Evolutionary conservation across 2,888 invertebrate species (phyloP), one percentile per base, ranked within the genome.

Genomic region (Andrena praecox): DNA sequence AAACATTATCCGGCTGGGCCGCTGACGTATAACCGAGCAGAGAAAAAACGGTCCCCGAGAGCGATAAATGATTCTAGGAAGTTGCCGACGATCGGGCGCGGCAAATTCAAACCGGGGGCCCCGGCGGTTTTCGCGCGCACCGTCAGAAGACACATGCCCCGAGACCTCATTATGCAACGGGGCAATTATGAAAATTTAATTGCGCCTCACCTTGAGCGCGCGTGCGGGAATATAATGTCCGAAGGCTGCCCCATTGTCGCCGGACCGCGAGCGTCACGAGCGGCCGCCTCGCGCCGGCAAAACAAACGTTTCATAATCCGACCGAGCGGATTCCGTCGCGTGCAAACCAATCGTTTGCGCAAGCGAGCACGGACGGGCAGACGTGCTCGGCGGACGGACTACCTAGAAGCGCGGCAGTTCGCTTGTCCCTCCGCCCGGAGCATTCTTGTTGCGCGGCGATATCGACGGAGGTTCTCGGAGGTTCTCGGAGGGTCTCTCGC

Each of bases 151-250:
- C 59, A n/a, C 75, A 70, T 63, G 20, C 20, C 70, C 64, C 80
- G 77, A 80, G 80, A 67, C 75, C 80, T 88, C 82, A 87, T 89
- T 89, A 90, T 87, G 89, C 89, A 90, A 90, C 80, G 82, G 59
- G 82, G 82, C 85, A 90, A 91, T 91, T 90, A 91, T 90, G 87
- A 91, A 91, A 91, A 90, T 91, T 90, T 90, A 91, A 91, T 91
- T 91, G 87, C 80, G 85, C 85, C 72, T 91, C 87, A 91, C 90
- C 91, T 91, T 91, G 90, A 86, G 80, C 84, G 76, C 82, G 85
- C 84, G 85, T 84, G 84, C 87, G 84, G 78, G 85, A 84, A 88
- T 82, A 90, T 86, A 89, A 89, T 81, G 85, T 80, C 66, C 85
- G 90, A 87, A 89, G 89, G 88, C 82, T 84, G 77, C 74, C 54